These are phyloP conservation scores for Bombyx huttoni DNA, from an alignment of 2,888 invertebrate genomes.

Conservation along the genomic window DNA sequence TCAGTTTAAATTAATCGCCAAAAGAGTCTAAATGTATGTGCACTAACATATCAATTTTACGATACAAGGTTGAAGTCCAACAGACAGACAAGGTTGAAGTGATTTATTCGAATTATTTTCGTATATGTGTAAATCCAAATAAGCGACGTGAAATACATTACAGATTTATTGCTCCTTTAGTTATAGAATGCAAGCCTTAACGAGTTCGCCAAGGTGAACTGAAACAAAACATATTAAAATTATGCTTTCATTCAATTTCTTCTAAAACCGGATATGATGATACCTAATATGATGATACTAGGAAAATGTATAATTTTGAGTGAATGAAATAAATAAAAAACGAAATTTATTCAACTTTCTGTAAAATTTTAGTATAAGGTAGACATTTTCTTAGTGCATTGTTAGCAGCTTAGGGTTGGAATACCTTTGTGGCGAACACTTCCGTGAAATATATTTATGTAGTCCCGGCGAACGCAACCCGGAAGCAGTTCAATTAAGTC, in stretches of 20 bases:
- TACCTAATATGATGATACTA: too few relatives aligned
- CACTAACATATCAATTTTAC: conserved; percentile 1
- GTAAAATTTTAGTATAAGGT: conserved; percentile 6
- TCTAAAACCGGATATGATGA: too few relatives aligned
- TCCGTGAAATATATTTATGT: conserved; percentile 61
- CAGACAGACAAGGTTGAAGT: conserved; percentile 4
- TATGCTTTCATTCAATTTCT: conserved; percentile 17
- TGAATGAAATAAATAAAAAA: conserved; percentile 1
- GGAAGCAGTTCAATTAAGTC: conserved; percentile 70
- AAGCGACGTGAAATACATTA: conserved; percentile 22
- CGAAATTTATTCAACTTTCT: conserved; percentile 12
- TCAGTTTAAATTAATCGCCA: background rate
- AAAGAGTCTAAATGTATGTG: background rate
- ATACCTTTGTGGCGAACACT: conserved; percentile 50
- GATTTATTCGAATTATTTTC: conserved; percentile 5
- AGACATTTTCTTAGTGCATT: conserved; percentile 11
- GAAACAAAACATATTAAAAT: conserved; percentile 42
- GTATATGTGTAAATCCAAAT: conserved; percentile 1
- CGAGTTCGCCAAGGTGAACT: too few relatives aligned
- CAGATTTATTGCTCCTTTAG: conserved; percentile 37
- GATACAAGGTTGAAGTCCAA: conserved; percentile 3
- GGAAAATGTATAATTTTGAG: too few relatives aligned
- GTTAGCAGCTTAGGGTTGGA: conserved; percentile 38
- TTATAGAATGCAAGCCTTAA: conserved; percentile 39
- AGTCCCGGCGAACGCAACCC: conserved; percentile 42